Conservation (phyloP, 2,888 invertebrate species). For the Invenusta paracnida region DNA sequence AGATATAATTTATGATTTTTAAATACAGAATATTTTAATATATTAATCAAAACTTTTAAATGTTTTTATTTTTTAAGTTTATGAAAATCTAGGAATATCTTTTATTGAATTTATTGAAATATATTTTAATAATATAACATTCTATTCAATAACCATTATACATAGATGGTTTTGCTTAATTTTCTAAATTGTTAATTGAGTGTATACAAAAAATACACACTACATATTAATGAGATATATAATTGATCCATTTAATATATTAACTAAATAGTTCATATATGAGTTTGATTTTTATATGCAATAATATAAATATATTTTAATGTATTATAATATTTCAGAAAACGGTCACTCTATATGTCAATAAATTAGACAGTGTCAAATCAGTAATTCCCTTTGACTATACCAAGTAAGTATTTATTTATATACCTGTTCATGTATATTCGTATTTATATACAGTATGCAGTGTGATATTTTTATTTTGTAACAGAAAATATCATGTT, state of each 20-base stretch:
- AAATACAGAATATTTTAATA: no score
- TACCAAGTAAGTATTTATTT: conserved; percentile 68
- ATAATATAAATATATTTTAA: neutral
- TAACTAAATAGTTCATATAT: neutral
- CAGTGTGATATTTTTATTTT: no score
- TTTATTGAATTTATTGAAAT: neutral
- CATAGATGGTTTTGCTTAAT: no score
- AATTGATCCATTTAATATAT: neutral
- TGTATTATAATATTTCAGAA: conserved; percentile 67
- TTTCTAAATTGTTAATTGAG: no score
- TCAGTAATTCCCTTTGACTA: conserved; percentile 97
- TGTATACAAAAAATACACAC: no score
- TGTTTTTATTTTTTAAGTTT: no score
- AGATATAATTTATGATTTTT: no score
- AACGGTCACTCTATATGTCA: conserved; percentile 82
- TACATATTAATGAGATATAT: no score
- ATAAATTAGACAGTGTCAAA: conserved; percentile 92
- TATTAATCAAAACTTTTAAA: no score
- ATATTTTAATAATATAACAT: neutral
- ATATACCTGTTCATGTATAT: neutral
- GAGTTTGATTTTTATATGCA: no score
- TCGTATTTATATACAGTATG: neutral
- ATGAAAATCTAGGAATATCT: no score
- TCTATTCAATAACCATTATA: neutral
- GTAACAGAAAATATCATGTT: no score